phyloP scores from a whole-genome alignment of 1,140 invertebrate species.

The Bemisia tabaci region DNA sequence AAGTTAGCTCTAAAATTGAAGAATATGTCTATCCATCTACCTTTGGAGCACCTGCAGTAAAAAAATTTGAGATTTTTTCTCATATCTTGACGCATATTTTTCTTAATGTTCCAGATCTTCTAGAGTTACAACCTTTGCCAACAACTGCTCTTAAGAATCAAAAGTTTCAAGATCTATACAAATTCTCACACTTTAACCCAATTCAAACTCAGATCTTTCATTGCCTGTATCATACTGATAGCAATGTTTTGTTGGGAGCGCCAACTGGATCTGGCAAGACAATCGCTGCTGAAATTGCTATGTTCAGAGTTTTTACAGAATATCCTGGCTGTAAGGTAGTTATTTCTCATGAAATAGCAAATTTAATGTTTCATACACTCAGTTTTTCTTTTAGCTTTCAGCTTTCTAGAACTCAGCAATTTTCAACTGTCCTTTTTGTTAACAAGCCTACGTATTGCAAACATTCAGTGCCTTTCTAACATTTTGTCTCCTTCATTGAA shows the following conservation, averaged over 20 bases:
- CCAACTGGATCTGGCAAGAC: slow-evolving; percentile 99
- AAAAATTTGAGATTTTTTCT: too few relatives aligned
- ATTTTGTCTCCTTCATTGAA: too few relatives aligned
- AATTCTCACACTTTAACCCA: slow-evolving; percentile 93
- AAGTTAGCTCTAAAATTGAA: too few relatives aligned
- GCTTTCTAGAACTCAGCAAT: too few relatives aligned
- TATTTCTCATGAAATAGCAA: too few relatives aligned
- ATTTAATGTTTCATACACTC: too few relatives aligned
- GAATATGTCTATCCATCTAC: too few relatives aligned
- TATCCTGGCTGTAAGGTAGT: slow-evolving; percentile 74
- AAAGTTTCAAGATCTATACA: slow-evolving; percentile 68
- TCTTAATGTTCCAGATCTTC: slow-evolving; percentile 46
- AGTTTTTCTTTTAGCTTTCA: too few relatives aligned
- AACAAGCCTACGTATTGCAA: too few relatives aligned
- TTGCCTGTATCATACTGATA: slow-evolving; percentile 87
- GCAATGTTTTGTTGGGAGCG: slow-evolving; percentile 88
- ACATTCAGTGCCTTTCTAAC: too few relatives aligned
- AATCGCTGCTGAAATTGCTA: slow-evolving; percentile 93
- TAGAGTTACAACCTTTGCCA: slow-evolving; percentile 83
- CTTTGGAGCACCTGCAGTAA: too few relatives aligned
- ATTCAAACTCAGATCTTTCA: slow-evolving; percentile 99
- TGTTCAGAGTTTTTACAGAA: slow-evolving; percentile 81
- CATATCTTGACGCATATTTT: slow-evolving; percentile 7
- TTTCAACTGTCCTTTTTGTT: too few relatives aligned
- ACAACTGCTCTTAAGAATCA: slow-evolving; percentile 65